Evolutionary conservation across 2,797 vertebrate species (phyloP).

Genomic region (Acanthornis magna): DNA sequence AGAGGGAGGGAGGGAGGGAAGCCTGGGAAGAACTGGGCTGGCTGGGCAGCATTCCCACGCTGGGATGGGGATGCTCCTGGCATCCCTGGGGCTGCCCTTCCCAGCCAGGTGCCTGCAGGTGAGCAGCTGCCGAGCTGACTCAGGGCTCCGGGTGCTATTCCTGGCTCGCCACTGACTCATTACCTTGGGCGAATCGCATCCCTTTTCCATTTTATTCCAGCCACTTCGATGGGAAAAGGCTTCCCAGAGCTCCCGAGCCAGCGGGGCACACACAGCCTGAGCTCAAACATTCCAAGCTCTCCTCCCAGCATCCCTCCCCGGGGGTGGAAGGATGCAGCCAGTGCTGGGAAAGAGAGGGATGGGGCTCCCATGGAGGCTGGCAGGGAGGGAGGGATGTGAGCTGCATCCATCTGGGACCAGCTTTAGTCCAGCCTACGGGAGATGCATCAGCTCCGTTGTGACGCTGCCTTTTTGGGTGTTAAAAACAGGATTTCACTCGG

Average conservation of each 20-base stretch:
- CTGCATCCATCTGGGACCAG: neutral
- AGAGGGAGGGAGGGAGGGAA: neutral
- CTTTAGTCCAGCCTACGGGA: neutral
- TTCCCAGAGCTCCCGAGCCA: neutral
- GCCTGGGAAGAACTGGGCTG: neutral
- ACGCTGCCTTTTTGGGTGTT: neutral
- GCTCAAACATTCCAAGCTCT: neutral
- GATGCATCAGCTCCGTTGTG: neutral
- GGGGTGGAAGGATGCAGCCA: neutral
- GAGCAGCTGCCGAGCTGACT: neutral
- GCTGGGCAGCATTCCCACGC: rapidly evolving
- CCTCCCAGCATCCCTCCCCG: neutral
- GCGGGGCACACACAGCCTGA: rapidly evolving
- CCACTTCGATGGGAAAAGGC: neutral
- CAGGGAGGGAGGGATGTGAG: neutral
- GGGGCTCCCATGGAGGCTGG: neutral
- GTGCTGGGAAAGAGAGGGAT: neutral
- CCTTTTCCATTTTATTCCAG: neutral
- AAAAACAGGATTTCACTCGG: neutral
- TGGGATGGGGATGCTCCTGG: neutral
- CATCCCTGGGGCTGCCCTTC: neutral
- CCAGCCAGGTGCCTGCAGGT: neutral
- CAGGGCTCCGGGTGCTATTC: neutral
- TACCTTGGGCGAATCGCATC: neutral
- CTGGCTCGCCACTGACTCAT: neutral